phyloP scores from a whole-genome alignment of 2,888 invertebrate species.

The Lathronympha strigana region DNA sequence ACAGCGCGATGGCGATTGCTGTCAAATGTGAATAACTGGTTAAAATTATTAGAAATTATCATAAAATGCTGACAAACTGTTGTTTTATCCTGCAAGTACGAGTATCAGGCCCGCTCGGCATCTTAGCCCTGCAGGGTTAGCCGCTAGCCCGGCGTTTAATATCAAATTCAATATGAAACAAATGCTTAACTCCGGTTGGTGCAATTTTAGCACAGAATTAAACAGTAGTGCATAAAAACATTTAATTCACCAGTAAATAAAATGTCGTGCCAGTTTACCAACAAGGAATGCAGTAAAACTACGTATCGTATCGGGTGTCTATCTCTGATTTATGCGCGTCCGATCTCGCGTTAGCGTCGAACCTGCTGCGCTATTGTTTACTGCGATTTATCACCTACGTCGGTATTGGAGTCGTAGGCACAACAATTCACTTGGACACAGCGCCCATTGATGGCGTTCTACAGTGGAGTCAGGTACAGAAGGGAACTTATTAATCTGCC shows the following conservation, averaged over 20 bases:
- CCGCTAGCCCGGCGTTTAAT: too few species aligned
- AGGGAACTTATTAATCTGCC: background rate
- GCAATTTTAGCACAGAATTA: background rate
- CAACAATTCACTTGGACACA: slow-evolving; percentile 71
- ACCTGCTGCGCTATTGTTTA: slow-evolving; percentile 75
- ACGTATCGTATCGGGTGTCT: slow-evolving; percentile 53
- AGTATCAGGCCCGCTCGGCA: too few species aligned
- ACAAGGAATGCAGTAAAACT: slow-evolving; percentile 40
- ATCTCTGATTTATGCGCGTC: slow-evolving; percentile 74
- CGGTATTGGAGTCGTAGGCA: slow-evolving; percentile 54
- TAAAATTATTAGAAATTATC: too few species aligned
- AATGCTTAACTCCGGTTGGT: too few species aligned
- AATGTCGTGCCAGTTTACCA: slow-evolving; percentile 9
- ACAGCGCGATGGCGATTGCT: too few species aligned
- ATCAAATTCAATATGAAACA: too few species aligned
- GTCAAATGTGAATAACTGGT: too few species aligned
- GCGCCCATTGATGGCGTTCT: slow-evolving; percentile 59
- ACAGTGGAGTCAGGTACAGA: slow-evolving; percentile 24
- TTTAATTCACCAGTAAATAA: background rate
- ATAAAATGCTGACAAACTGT: too few species aligned
- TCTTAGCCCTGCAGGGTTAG: too few species aligned
- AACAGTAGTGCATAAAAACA: background rate
- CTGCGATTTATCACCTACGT: slow-evolving; percentile 71
- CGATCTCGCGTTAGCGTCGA: slow-evolving; percentile 56
- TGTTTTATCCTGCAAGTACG: too few species aligned